Base-by-base conservation (phyloP, 2,113 vertebrate genomes). In the Phaethon lepturus region DNA sequence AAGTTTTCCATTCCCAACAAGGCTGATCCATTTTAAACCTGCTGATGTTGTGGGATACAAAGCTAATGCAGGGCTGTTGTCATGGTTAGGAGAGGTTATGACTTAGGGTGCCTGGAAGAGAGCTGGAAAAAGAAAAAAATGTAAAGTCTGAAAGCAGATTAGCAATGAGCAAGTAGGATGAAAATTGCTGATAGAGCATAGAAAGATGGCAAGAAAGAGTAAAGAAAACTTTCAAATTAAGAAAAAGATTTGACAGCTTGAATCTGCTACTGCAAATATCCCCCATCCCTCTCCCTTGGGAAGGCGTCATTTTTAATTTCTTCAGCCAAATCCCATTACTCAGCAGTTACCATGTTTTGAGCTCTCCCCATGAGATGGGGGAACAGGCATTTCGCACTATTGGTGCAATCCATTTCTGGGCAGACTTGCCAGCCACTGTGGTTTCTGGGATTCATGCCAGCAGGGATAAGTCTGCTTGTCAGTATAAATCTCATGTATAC, bases 271-370 rank as follows among this genome's bases (percentile, higher is more conserved):
- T 88, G 60, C 50, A 95, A 84, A 87, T 52, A 91, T 75, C 38
- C 58, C 68, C 69, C 26, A 40, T 10, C 14, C 29, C n/a, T 76
- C 66, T 68, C 81, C 62, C 84, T 66, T 62, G 62, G 58, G 94
- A 95, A 15, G 42, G 66, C 16, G 0, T 90, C 0, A 45, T 49
- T 95, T 86, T 93, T 90, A 93, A 81, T 93, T 87, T 85, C 62
- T 87, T 71, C 86, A 64, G 45, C 74, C 94, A 95, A 91, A 95
- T 96, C 91, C 91, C 50, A 2, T 96, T 96, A 97, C 93, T 96
- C 94, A 95, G 96, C 95, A 95, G 94, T 97, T 95, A 95, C 40
- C 86, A 17, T 87, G 89, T 96, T 91, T 69, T 82, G 86, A 91
- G 86, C 66, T 86, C 86, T 87, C 79, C 93, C 73, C 91, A 62